These are phyloP conservation scores for Heliopora coerulea DNA, from an alignment of 92 coral and sea anemone species.

Conservation along the genomic window DNA sequence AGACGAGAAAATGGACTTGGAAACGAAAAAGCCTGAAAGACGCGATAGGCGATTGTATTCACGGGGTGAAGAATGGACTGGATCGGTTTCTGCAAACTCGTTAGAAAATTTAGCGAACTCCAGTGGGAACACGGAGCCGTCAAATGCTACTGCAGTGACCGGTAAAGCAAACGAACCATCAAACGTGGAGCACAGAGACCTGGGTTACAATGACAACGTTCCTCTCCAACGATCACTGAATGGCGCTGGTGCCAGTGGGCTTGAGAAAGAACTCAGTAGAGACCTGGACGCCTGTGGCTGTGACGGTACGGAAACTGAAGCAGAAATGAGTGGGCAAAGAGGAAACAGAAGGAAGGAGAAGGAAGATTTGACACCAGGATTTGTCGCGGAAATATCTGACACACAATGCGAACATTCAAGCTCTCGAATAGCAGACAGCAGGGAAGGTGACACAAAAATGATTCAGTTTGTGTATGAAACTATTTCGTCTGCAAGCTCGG, in stretches of 20 bases:
- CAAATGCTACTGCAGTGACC: constrained; percentile 1
- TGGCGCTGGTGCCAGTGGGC: background rate
- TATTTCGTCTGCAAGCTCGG: background rate
- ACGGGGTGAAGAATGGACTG: background rate
- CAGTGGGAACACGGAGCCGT: background rate
- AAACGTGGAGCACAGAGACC: too few relatives aligned
- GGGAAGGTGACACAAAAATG: background rate
- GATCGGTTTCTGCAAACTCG: background rate
- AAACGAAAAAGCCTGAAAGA: background rate
- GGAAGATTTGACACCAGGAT: too few relatives aligned
- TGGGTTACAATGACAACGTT: background rate
- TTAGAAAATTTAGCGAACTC: background rate
- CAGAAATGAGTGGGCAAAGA: background rate
- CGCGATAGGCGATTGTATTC: constrained; percentile 4
- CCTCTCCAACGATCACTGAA: background rate
- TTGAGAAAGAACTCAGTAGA: background rate
- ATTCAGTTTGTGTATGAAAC: background rate
- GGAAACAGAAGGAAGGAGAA: constrained; percentile 51
- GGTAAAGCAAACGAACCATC: too few relatives aligned
- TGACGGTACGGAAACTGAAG: background rate
- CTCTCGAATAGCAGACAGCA: constrained; percentile 8
- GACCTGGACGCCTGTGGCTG: background rate
- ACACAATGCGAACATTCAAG: constrained; percentile 94
- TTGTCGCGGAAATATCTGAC: constrained; percentile 73
- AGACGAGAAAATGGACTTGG: constrained; percentile 3